Conservation (phyloP, 1,140 invertebrate genomes). For the Tetraneura akinire region DNA sequence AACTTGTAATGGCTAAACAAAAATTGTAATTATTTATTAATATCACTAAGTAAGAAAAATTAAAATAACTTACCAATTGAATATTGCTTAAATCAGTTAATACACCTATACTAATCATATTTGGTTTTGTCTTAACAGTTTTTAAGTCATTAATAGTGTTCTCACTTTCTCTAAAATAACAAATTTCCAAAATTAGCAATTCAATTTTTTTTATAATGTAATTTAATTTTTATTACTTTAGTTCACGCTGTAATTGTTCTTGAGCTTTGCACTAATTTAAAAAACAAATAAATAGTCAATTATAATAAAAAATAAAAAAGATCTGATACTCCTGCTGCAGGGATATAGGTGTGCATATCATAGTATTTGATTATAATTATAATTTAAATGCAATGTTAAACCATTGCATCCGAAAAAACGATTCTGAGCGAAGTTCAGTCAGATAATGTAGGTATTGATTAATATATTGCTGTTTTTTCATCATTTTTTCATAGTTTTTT, state of each 20-base stretch:
- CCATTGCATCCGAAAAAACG: too few species aligned
- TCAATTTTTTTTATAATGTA: background rate
- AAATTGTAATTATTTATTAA: background rate
- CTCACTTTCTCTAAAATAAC: constrained; percentile 17
- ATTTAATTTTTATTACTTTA: constrained; percentile 19
- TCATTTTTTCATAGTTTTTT: too few species aligned
- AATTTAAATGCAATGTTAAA: too few species aligned
- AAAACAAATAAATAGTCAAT: background rate
- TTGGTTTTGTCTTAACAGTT: background rate
- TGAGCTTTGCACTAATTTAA: background rate
- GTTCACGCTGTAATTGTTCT: constrained; percentile 7
- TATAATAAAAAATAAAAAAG: background rate
- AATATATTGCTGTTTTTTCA: too few species aligned
- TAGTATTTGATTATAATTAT: too few species aligned
- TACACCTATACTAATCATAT: constrained; percentile 9
- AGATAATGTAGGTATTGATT: too few species aligned
- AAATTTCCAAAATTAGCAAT: background rate
- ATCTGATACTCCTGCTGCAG: too few species aligned
- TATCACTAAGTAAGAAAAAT: background rate
- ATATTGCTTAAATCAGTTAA: constrained; percentile 12
- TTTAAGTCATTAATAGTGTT: background rate
- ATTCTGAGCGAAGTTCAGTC: too few species aligned
- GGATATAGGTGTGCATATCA: too few species aligned
- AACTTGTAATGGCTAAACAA: background rate
- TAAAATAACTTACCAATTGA: constrained; percentile 18